These are phyloP conservation scores for Drosophila fuyamai DNA, from an alignment of 1,140 invertebrate genomes.

Conservation along the genomic window DNA sequence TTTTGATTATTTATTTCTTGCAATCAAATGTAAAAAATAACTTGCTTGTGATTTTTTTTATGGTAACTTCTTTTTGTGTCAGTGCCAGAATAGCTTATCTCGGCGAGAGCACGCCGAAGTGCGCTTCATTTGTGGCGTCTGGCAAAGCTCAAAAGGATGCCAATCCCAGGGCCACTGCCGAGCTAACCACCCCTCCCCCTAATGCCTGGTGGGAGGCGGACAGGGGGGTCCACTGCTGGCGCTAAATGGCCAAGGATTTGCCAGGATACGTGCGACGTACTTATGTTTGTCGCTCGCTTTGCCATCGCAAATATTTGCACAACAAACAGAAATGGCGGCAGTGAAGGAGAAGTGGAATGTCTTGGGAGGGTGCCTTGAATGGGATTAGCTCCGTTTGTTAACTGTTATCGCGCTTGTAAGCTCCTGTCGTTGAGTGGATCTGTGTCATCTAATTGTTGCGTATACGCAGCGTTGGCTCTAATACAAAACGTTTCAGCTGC, in stretches of 20 bases:
- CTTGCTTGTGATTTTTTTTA: background rate
- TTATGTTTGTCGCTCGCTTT: slow-evolving; percentile 77
- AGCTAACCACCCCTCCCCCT: no score
- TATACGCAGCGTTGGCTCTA: slow-evolving; percentile 47
- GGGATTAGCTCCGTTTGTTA: slow-evolving; percentile 76
- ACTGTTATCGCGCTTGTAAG: slow-evolving; percentile 79
- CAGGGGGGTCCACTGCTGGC: slow-evolving; percentile 51
- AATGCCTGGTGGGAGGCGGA: slow-evolving; percentile 8
- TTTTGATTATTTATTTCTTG: no score
- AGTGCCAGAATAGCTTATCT: slow-evolving; percentile 65
- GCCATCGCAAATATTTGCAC: slow-evolving; percentile 73
- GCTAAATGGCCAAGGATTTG: slow-evolving; percentile 74
- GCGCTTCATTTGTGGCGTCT: slow-evolving; percentile 72
- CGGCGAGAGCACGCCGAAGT: slow-evolving; percentile 63
- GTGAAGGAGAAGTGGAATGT: background rate
- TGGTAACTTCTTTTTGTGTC: background rate
- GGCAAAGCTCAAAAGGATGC: slow-evolving; percentile 70
- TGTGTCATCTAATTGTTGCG: slow-evolving; percentile 56
- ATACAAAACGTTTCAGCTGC: slow-evolving; percentile 45
- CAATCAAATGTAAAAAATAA: no score
- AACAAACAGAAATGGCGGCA: slow-evolving; percentile 46
- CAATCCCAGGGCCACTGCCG: slow-evolving; percentile 13
- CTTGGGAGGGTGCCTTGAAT: slow-evolving; percentile 36
- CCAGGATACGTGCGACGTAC: slow-evolving; percentile 64
- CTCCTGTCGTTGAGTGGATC: slow-evolving; percentile 69